A percentile compares a stretch with the other conserved stretches of the same genome.
These are phyloP conservation scores for Agrochola circellaris DNA, from an alignment of 2,888 invertebrate genomes.

Conservation along the genomic window DNA sequence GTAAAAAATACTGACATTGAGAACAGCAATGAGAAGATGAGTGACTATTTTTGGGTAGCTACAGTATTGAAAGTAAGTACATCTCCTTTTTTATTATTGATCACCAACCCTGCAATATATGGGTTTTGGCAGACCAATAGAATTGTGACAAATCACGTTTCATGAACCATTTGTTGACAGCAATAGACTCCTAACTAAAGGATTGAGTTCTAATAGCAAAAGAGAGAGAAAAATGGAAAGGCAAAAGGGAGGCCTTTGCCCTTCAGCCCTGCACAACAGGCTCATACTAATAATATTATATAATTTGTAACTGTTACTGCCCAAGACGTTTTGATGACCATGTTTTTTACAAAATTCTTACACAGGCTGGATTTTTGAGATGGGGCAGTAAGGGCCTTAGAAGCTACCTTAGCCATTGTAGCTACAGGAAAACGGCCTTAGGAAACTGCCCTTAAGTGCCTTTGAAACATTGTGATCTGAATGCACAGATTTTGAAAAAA, in stretches of 20 bases:
- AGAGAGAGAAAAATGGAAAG: neutral
- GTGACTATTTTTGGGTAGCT: conserved; percentile 99
- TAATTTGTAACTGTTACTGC: neutral
- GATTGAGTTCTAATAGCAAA: neutral
- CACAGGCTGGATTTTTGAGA: no score
- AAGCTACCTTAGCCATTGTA: no score
- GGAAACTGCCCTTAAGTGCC: no score
- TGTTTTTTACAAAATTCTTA: neutral
- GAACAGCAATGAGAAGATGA: conserved; percentile 94
- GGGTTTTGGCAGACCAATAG: neutral
- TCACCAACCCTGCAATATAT: neutral
- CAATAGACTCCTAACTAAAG: neutral
- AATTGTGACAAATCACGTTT: neutral
- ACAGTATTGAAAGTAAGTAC: conserved; percentile 93
- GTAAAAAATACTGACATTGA: conserved; percentile 97
- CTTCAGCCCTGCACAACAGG: neutral
- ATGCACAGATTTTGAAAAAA: no score
- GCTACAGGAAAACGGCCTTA: no score
- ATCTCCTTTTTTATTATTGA: neutral
- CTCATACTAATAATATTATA: neutral
- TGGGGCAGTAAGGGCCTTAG: no score
- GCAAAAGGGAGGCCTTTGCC: neutral
- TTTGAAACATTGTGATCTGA: no score
- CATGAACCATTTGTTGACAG: neutral
- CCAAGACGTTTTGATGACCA: neutral